Evolutionary conservation across 2,797 vertebrate species (phyloP).

Genomic region (Periophthalmus magnuspinnatus): DNA sequence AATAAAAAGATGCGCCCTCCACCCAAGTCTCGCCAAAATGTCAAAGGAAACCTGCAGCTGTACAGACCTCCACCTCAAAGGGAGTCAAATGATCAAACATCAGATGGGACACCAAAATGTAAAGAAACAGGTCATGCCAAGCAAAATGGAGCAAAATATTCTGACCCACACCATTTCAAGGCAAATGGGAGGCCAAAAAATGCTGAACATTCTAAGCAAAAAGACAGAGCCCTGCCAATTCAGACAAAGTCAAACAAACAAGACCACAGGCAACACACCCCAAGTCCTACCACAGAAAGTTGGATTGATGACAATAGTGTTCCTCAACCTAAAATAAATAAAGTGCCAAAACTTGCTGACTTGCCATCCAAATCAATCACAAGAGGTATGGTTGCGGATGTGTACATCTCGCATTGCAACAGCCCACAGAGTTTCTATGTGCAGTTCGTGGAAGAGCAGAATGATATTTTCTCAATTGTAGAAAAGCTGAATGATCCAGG

Average conservation of each 20-base stretch:
- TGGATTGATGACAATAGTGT: background rate
- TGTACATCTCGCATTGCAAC: slow-evolving; percentile 86
- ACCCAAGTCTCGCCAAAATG: background rate
- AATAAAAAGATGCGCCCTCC: slow-evolving; percentile 3
- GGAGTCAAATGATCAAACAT: slow-evolving; percentile 5
- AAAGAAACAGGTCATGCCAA: slow-evolving; percentile 3
- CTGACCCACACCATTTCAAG: background rate
- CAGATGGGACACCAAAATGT: slow-evolving; percentile 5
- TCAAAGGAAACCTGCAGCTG: slow-evolving; percentile 30
- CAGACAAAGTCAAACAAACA: slow-evolving; percentile 12
- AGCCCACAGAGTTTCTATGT: slow-evolving; percentile 86
- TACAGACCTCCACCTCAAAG: slow-evolving; percentile 63
- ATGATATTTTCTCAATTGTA: slow-evolving; percentile 75
- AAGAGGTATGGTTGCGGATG: slow-evolving; percentile 74
- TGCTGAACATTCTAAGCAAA: slow-evolving; percentile 4
- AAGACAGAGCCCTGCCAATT: background rate
- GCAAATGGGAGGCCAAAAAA: slow-evolving; percentile 2
- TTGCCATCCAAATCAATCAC: slow-evolving; percentile 75
- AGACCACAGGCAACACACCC: background rate
- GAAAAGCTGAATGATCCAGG: slow-evolving; percentile 79
- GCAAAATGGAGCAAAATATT: background rate
- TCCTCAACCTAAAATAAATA: slow-evolving; percentile 26
- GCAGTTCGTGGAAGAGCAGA: slow-evolving; percentile 81
- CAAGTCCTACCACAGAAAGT: slow-evolving; percentile 11
- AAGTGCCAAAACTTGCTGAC: slow-evolving; percentile 65